Evolutionary conservation across 1,140 invertebrate genomes (phyloP).

Genomic region (Fragariocoptes setiger): DNA sequence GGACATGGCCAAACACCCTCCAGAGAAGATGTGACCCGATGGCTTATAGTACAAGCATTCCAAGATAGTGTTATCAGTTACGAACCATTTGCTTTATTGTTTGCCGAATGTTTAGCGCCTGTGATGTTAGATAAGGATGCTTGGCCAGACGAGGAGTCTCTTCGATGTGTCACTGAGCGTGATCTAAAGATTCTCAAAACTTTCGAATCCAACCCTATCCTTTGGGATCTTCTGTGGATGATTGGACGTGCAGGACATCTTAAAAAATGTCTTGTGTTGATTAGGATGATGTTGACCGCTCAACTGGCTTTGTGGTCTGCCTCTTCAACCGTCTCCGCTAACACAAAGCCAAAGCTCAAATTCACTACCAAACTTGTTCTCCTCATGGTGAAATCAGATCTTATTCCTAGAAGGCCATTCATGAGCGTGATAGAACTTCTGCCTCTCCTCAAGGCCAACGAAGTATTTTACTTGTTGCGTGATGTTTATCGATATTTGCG

Average conservation of each 20-base stretch:
- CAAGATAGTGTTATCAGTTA: slow-evolving; percentile 3
- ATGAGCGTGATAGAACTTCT: slow-evolving; percentile 3
- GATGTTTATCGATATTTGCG: slow-evolving; percentile 7
- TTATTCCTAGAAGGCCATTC: slow-evolving; percentile 7
- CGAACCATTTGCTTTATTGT: slow-evolving; percentile 4
- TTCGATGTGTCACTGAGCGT: slow-evolving; percentile 6
- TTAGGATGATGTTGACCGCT: slow-evolving; percentile 7
- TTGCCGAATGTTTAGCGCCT: slow-evolving; percentile 8
- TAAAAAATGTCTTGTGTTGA: slow-evolving; percentile 4
- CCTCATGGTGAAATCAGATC: slow-evolving; percentile 7
- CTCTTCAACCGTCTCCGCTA: slow-evolving; percentile 4
- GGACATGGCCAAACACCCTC: neutral
- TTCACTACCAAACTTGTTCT: slow-evolving; percentile 1
- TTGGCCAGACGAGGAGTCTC: slow-evolving; percentile 7
- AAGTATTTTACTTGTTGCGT: slow-evolving; percentile 8
- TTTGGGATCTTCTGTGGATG: slow-evolving; percentile 7
- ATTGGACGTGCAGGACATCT: slow-evolving; percentile 3
- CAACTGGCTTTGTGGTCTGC: slow-evolving; percentile 7
- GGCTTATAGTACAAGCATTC: slow-evolving; percentile 5
- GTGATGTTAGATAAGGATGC: slow-evolving; percentile 8
- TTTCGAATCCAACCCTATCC: slow-evolving; percentile 8
- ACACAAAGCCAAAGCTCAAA: neutral
- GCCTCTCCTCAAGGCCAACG: neutral
- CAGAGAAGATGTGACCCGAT: neutral
- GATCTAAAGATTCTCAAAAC: slow-evolving; percentile 6